These are phyloP conservation scores for Eriocheir sinensis DNA, from an alignment of 1,140 invertebrate species.

Conservation along the genomic window DNA sequence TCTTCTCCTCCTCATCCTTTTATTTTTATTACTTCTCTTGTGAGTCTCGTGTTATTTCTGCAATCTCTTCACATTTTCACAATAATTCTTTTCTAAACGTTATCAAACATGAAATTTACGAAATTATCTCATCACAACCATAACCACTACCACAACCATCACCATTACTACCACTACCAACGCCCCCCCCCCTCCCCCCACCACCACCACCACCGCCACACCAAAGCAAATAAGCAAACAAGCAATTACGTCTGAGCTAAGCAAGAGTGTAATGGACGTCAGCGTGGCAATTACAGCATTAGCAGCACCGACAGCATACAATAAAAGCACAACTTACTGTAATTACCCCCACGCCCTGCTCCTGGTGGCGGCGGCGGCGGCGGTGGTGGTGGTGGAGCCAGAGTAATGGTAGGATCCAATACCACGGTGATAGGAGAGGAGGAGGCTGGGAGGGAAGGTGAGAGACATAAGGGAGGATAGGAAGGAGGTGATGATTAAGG, in stretches of 20 bases:
- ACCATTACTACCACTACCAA: too few species aligned
- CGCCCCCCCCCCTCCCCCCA: not conserved
- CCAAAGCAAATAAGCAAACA: not conserved
- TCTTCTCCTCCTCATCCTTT: too few species aligned
- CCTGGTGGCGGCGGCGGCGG: not conserved
- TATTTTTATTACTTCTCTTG: too few species aligned
- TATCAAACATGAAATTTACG: too few species aligned
- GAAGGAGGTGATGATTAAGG: too few species aligned
- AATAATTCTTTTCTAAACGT: too few species aligned
- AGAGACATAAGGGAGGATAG: not conserved
- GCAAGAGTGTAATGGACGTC: not conserved
- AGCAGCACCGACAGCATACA: not conserved
- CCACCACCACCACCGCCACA: not conserved
- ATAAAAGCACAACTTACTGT: conserved; percentile 17
- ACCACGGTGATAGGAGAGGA: not conserved
- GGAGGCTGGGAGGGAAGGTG: not conserved
- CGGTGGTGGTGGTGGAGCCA: not conserved
- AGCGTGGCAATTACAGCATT: not conserved
- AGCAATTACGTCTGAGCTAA: not conserved
- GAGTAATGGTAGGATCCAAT: not conserved
- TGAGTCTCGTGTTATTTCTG: too few species aligned
- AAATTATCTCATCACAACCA: too few species aligned
- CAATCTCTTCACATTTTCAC: too few species aligned
- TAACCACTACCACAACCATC: not conserved
- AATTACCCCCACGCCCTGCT: not conserved